phyloP scores from a whole-genome alignment of 2,113 vertebrate species.

The Scophthalmus maximus region DNA sequence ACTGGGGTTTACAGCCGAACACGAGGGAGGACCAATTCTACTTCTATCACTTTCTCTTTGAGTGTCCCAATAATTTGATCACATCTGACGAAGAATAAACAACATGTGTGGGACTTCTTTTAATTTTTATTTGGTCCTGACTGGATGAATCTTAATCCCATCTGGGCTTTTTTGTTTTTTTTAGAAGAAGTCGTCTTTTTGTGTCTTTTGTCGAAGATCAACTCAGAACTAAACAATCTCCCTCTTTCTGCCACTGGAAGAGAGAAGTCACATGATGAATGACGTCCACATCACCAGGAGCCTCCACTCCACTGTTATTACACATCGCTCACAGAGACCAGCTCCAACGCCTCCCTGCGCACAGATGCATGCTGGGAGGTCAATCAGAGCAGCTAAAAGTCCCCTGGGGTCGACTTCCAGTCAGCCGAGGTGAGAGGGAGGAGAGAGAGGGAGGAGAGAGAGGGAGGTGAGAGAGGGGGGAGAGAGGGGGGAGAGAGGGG shows the following conservation, averaged over 20 bases:
- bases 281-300: too few relatives aligned
- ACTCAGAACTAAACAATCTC: too few relatives aligned
- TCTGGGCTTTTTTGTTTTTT: too few relatives aligned
- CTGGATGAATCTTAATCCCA: neutral
- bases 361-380: conserved; percentile 48
- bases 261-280: too few relatives aligned
- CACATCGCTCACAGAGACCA: too few relatives aligned
- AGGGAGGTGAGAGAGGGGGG: too few relatives aligned
- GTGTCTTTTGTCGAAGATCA: too few relatives aligned
- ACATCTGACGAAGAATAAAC: too few relatives aligned
- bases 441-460: neutral
- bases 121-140: neutral
- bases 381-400: conserved; percentile 29
- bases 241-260: too few relatives aligned
- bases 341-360: neutral
- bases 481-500: neutral
- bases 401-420: too few relatives aligned
- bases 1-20: neutral
- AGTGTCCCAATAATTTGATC: neutral
- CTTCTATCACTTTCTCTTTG: neutral
- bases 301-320: too few relatives aligned
- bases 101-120: neutral
- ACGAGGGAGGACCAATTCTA: conserved; percentile 13
- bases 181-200: too few relatives aligned
- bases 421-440: neutral